Evolutionary conservation across 2,113 vertebrate genomes (phyloP), one percentile per base, ranked within the genome.

Genomic region (Anolis sagrei): DNA sequence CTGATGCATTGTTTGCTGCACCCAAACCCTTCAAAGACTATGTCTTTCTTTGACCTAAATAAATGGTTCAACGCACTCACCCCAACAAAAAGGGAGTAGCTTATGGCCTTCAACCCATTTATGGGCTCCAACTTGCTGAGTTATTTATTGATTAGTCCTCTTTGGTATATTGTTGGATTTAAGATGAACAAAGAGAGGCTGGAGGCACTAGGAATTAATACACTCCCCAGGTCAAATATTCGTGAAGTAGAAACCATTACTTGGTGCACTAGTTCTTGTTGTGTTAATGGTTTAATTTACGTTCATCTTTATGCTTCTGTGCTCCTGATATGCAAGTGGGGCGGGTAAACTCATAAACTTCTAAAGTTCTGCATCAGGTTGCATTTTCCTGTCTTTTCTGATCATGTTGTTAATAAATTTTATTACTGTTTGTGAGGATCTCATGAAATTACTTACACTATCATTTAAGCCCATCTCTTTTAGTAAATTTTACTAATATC

Each of bases 131-230:
- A 93, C 95, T 95, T 90, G 94, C 95, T 97, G 96, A 97, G 97
- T 98, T 97, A 97, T 95, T 93, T 97, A 97, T 98, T 97, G 97
- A 98, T 97, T 96, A 96, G 95, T 94, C 87, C 96, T 97, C 92
- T 83, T 95, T 94, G 92, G 93, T 95, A 95, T 96, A 95, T 95
- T 97, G 93, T 93, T 95, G 91, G 95, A 95, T 95, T 96, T 94
- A 94, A 95, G 96, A 94, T 96, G 95, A 93, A 93, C 89, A 93
- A 93, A 94, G 93, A 88, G 85, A 81, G 84, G 88, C 92, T 93
- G 0, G 3, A 82, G 88, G 87, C 79, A 85, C 74, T 29, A 27
- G 90, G 87, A 92, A 86, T 92, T 94, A 92, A 94, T 94, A 92
- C 91, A 88, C 89, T 86, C 82, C 90, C 87, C 91, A 89, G 86